Evolutionary conservation across 2,113 vertebrate genomes (phyloP).

Genomic region (Octodon degus): DNA sequence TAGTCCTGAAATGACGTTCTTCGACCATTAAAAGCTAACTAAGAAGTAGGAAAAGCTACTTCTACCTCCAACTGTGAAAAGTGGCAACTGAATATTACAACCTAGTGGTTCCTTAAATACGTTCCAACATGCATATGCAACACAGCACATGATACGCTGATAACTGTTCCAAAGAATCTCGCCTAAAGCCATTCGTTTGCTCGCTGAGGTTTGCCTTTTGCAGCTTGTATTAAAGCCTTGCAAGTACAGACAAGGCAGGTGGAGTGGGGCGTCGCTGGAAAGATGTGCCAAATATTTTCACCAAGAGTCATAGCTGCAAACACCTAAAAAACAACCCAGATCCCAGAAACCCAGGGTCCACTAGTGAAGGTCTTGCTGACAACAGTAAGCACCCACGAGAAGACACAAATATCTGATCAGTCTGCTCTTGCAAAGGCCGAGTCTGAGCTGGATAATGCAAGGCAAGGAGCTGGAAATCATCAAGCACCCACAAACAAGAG

Average conservation of each 20-base stretch:
- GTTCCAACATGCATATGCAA: constrained; percentile 82
- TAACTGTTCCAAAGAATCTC: constrained; percentile 87
- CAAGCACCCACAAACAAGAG: neutral
- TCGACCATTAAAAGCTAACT: constrained; percentile 66
- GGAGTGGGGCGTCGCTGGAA: constrained; percentile 83
- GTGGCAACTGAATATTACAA: constrained; percentile 73
- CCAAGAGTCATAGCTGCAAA: constrained; percentile 81
- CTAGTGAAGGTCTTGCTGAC: constrained; percentile 35
- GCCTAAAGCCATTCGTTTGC: constrained; percentile 85
- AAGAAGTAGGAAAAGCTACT: constrained; percentile 69
- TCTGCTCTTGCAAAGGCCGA: neutral
- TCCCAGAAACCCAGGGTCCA: neutral
- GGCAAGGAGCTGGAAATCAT: neutral
- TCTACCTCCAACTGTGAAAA: constrained; percentile 78
- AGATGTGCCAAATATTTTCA: constrained; percentile 87
- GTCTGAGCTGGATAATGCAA: neutral
- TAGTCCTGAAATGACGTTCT: constrained; percentile 65
- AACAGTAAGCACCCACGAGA: neutral
- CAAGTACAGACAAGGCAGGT: constrained; percentile 86
- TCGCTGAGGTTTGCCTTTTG: constrained; percentile 85
- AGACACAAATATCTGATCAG: neutral
- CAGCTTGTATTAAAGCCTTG: constrained; percentile 77
- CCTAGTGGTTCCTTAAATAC: constrained; percentile 90
- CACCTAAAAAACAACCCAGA: constrained; percentile 76
- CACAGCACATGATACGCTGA: constrained; percentile 84